A percentile compares a stretch with the other conserved stretches of the same genome.
Evolutionary conservation across 2,113 vertebrate species (phyloP).

Genomic region (Carlito syrichta): DNA sequence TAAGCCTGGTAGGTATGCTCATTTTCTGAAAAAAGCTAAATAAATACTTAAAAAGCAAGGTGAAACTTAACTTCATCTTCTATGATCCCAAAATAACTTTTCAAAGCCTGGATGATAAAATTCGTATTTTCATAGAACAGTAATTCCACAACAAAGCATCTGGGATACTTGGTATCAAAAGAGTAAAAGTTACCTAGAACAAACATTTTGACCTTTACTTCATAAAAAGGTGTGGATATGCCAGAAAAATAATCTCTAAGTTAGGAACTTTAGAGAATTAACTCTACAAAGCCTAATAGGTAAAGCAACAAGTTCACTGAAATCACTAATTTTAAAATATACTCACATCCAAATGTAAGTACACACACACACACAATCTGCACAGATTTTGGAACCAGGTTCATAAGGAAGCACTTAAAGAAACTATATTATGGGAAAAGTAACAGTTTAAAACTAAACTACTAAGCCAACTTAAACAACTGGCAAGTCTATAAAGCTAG

Average conservation of each 20-base stretch:
- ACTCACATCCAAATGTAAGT: background rate
- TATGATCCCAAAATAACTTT: background rate
- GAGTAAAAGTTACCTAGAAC: background rate
- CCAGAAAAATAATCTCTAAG: background rate
- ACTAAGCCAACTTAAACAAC: background rate
- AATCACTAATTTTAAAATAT: background rate
- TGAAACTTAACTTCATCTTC: background rate
- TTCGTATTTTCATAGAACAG: background rate
- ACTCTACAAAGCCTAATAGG: background rate
- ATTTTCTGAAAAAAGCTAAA: background rate
- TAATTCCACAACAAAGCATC: background rate
- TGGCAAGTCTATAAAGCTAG: constrained; percentile 11
- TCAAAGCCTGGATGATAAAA: background rate
- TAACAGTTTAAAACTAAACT: constrained; percentile 31
- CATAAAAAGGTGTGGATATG: background rate
- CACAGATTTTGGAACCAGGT: background rate
- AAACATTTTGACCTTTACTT: background rate
- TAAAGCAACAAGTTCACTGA: background rate
- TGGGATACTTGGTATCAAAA: background rate
- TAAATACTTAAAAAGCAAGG: background rate
- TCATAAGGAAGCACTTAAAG: background rate
- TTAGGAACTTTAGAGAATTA: background rate
- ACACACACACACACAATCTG: background rate
- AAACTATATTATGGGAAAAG: background rate
- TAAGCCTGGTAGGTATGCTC: background rate